A percentile compares a stretch with the other conserved stretches of the same genome.
phyloP scores from a whole-genome alignment of 2,888 invertebrate genomes.

The Eugnorisma glareosa region DNA sequence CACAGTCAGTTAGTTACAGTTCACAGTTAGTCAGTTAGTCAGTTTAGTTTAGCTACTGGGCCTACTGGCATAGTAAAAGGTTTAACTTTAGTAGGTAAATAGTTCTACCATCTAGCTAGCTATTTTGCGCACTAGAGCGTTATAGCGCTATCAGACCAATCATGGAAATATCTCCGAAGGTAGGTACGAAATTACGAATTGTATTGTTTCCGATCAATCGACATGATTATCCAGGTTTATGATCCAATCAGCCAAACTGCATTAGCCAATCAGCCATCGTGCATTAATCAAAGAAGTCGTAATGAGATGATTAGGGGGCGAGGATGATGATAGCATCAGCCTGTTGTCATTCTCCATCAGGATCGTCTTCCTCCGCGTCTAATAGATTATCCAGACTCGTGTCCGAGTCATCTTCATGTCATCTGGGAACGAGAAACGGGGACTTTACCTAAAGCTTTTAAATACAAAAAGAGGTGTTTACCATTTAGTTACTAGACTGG shows the following conservation, averaged over 20 bases:
- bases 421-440: constrained; percentile 75
- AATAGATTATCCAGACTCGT: constrained; percentile 89
- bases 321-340: constrained; percentile 79
- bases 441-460: not conserved
- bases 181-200: constrained; percentile 20
- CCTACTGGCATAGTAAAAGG: not conserved
- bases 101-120: constrained; percentile 23
- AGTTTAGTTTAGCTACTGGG: not conserved
- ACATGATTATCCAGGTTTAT: constrained; percentile 27
- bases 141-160: constrained; percentile 25
- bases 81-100: constrained; percentile 5
- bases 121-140: constrained; percentile 32
- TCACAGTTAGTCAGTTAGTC: too few relatives aligned
- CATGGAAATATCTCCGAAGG: not conserved
- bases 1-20: too few relatives aligned
- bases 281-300: constrained; percentile 15
- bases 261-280: constrained; percentile 12
- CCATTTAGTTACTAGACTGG: not conserved
- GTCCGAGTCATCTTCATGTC: constrained; percentile 90
- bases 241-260: constrained; percentile 16
- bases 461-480: not conserved
- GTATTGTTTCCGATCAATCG: constrained; percentile 27
- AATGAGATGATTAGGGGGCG: constrained; percentile 66
- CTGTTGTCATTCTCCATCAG: constrained; percentile 83
- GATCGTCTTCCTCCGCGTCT: constrained; percentile 84